Conservation (phyloP, 2,888 invertebrate genomes). For the Eilema depressum region DNA sequence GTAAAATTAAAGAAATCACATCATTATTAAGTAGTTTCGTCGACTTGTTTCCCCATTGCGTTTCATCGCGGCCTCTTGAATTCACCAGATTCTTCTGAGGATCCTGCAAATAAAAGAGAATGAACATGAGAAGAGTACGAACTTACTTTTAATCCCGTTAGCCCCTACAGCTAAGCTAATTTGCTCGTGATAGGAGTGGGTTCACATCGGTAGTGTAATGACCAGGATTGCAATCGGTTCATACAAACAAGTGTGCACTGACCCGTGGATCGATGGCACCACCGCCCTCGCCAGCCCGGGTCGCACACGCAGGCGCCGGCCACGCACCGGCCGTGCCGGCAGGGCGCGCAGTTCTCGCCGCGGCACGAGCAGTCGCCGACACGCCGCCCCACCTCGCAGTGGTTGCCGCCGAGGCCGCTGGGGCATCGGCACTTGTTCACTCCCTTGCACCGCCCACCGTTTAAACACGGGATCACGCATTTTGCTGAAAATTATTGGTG, state of each 20-base stretch:
- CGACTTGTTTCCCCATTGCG: slow-evolving; percentile 43
- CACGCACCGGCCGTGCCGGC: slow-evolving; percentile 92
- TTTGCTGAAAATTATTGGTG: slow-evolving; percentile 87
- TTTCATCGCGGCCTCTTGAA: slow-evolving; percentile 80
- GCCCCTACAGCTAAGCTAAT: too few relatives aligned
- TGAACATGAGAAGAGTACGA: neutral
- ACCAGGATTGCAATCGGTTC: too few relatives aligned
- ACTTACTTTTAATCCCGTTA: too few relatives aligned
- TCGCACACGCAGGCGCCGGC: slow-evolving; percentile 92
- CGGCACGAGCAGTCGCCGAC: slow-evolving; percentile 91
- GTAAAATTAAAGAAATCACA: slow-evolving; percentile 79
- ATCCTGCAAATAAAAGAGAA: slow-evolving; percentile 63
- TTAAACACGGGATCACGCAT: slow-evolving; percentile 96
- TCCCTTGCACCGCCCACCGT: slow-evolving; percentile 96
- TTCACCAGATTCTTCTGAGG: slow-evolving; percentile 83
- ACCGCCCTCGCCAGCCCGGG: slow-evolving; percentile 93
- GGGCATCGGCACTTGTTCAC: slow-evolving; percentile 96
- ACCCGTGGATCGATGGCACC: slow-evolving; percentile 92
- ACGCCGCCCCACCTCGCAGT: slow-evolving; percentile 95
- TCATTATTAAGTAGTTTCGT: slow-evolving; percentile 75
- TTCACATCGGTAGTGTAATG: too few relatives aligned
- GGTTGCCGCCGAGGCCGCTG: slow-evolving; percentile 93
- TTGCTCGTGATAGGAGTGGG: too few relatives aligned
- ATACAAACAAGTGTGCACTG: too few relatives aligned
- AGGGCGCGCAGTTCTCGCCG: slow-evolving; percentile 90